phyloP scores from a whole-genome alignment of 1,140 invertebrate genomes.

The Hetaerina americana region DNA sequence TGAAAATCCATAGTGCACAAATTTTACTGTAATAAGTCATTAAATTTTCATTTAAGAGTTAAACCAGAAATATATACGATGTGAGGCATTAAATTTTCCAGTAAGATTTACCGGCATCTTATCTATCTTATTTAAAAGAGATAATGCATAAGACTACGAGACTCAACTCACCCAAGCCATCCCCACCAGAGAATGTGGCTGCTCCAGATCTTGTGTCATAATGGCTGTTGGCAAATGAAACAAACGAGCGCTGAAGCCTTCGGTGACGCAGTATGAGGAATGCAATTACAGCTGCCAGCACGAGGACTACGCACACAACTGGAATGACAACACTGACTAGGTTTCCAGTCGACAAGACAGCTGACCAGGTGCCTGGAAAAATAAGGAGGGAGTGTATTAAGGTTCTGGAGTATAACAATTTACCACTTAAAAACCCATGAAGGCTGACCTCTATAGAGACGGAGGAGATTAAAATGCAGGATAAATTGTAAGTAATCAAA shows the following conservation, averaged over 20 bases:
- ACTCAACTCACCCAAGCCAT: conserved; percentile 42
- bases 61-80: no score
- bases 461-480: no score
- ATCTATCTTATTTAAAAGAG: no score
- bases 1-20: no score
- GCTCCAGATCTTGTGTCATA: conserved; percentile 74
- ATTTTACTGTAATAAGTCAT: no score
- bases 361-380: not conserved
- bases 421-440: no score
- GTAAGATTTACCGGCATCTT: no score
- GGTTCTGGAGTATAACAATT: not conserved
- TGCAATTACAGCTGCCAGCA: conserved; percentile 43
- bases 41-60: no score
- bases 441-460: no score
- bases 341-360: conserved; percentile 9
- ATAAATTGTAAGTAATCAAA: no score
- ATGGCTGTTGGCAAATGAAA: conserved; percentile 70
- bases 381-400: not conserved
- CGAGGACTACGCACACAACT: conserved; percentile 36
- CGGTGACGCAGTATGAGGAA: conserved; percentile 57
- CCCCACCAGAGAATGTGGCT: conserved; percentile 61
- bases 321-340: conserved; percentile 31
- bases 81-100: no score
- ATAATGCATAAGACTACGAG: no score
- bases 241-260: conserved; percentile 60